Percentiles rank a stretch among this genome's conserved stretches.
phyloP scores from a whole-genome alignment of 2,888 invertebrate genomes.

The Nymphalis c-album region DNA sequence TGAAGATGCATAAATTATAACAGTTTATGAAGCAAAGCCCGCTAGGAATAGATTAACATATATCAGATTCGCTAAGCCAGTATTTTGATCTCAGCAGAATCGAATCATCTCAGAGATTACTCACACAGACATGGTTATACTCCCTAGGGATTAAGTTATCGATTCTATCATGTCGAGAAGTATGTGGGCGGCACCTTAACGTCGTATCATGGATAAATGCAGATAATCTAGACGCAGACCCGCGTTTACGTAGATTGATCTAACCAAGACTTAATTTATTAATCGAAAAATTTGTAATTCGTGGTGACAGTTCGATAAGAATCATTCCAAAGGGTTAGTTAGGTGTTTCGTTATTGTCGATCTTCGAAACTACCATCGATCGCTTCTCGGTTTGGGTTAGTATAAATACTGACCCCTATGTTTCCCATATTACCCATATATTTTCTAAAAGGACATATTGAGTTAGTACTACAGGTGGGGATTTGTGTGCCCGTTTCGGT shows the following conservation, averaged over 20 bases:
- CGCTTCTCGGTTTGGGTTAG: background rate
- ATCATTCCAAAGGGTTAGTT: background rate
- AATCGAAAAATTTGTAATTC: slow-evolving; percentile 11
- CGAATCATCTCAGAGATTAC: slow-evolving; percentile 35
- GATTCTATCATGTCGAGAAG: slow-evolving; percentile 33
- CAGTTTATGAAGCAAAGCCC: slow-evolving; percentile 6
- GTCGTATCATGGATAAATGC: slow-evolving; percentile 30
- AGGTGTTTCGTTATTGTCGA: slow-evolving; percentile 2
- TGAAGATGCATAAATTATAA: slow-evolving; percentile 9
- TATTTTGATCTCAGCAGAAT: slow-evolving; percentile 23
- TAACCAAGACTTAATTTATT: slow-evolving; percentile 15
- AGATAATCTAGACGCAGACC: slow-evolving; percentile 29
- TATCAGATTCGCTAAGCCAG: slow-evolving; percentile 16
- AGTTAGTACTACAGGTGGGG: no score
- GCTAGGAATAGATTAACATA: slow-evolving; percentile 22
- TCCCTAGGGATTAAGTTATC: slow-evolving; percentile 36
- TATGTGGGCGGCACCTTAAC: slow-evolving; percentile 25
- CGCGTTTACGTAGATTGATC: slow-evolving; percentile 19
- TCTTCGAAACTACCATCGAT: background rate
- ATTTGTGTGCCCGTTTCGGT: no score
- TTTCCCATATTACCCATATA: no score
- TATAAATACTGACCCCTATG: no score
- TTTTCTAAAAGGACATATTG: no score
- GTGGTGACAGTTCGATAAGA: slow-evolving; percentile 1
- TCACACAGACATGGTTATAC: slow-evolving; percentile 26